phyloP scores from a whole-genome alignment of 2,113 vertebrate species.

The Rhinichthys klamathensis region DNA sequence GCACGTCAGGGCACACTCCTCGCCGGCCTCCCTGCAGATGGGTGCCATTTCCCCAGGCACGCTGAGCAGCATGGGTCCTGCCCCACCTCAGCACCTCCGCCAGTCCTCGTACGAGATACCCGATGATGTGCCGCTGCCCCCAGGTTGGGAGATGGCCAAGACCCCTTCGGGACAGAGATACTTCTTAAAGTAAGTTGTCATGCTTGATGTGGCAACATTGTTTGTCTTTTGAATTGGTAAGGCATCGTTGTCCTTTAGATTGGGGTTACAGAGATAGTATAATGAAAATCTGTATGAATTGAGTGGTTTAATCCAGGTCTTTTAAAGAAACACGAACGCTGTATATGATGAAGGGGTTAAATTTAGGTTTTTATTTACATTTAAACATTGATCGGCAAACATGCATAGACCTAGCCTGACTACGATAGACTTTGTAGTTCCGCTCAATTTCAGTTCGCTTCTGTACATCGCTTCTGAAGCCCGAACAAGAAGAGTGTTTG shows the following conservation, averaged over 20 bases:
- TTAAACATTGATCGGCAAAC: too few species aligned
- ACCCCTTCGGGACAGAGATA: slow-evolving; percentile 97
- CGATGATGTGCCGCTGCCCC: slow-evolving; percentile 92
- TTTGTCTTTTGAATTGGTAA: neutral
- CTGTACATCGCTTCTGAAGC: too few species aligned
- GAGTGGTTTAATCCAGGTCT: too few species aligned
- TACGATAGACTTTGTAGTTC: too few species aligned
- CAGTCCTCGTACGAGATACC: slow-evolving; percentile 98
- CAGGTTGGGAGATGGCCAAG: slow-evolving; percentile 99
- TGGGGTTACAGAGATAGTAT: neutral
- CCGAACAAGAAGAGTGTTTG: too few species aligned
- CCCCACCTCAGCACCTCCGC: slow-evolving; percentile 89
- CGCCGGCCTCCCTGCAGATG: slow-evolving; percentile 93
- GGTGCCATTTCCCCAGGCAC: slow-evolving; percentile 85
- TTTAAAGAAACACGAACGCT: too few species aligned
- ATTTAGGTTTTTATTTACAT: too few species aligned
- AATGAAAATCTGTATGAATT: too few species aligned
- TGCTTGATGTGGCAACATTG: neutral
- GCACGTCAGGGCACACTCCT: slow-evolving; percentile 95
- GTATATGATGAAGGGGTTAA: too few species aligned
- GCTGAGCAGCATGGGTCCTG: slow-evolving; percentile 78
- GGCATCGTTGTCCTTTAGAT: slow-evolving; percentile 6
- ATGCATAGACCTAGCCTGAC: too few species aligned
- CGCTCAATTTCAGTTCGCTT: too few species aligned
- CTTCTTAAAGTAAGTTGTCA: slow-evolving; percentile 93